Evolutionary conservation across 2,113 vertebrate species (phyloP).

Genomic region (Axis porcinus): DNA sequence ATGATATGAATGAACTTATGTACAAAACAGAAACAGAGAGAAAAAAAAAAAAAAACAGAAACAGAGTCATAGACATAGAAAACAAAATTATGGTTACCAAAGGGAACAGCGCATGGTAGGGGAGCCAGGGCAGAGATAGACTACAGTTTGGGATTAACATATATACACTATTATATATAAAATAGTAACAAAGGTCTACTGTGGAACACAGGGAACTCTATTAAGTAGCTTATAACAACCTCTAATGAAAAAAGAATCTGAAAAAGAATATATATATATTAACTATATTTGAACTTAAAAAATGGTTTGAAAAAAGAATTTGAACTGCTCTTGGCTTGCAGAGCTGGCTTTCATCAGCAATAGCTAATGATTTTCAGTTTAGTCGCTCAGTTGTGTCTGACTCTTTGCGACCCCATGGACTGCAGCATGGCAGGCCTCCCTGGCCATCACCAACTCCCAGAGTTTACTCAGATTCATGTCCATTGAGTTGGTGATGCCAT

Average conservation of each 20-base stretch:
- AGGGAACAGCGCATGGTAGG: neutral
- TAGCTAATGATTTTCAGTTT: neutral
- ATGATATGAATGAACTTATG: neutral
- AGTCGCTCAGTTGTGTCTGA: rapidly evolving
- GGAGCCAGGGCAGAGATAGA: neutral
- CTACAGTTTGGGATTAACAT: neutral
- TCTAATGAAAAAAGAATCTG: neutral
- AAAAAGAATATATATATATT: neutral
- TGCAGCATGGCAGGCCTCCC: neutral
- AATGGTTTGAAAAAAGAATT: neutral
- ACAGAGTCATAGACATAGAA: neutral
- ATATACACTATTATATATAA: neutral
- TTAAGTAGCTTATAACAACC: neutral
- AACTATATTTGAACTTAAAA: neutral
- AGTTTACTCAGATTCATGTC: neutral
- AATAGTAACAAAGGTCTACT: neutral
- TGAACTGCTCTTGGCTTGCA: neutral
- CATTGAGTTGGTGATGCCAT: neutral
- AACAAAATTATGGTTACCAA: neutral
- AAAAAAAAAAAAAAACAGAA: no score
- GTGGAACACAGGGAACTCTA: neutral
- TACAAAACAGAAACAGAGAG: neutral
- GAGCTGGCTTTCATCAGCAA: neutral
- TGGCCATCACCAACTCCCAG: neutral
- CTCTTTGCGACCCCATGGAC: neutral